Percentiles rank a stretch among this genome's conserved stretches.
These are phyloP conservation scores for Lycocerus yunnanus DNA, from an alignment of 2,888 invertebrate genomes.

Conservation along the genomic window DNA sequence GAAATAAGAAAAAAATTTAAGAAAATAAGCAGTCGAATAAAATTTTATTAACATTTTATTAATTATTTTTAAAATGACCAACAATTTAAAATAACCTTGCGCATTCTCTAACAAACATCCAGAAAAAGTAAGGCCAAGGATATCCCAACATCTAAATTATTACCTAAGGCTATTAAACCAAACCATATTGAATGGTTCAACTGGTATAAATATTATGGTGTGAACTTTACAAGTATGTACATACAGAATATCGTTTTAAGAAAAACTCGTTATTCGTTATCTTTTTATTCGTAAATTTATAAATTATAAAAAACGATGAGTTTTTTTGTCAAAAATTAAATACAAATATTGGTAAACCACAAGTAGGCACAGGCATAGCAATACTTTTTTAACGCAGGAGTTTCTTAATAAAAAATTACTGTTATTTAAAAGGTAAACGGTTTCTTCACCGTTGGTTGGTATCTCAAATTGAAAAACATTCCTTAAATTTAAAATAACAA, in stretches of 20 bases:
- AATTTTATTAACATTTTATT: background rate
- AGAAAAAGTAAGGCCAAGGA: conserved; percentile 2
- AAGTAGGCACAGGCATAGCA: background rate
- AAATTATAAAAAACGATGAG: background rate
- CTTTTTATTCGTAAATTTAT: background rate
- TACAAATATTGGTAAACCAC: background rate
- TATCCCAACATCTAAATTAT: background rate
- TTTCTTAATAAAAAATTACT: background rate
- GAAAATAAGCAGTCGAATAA: background rate
- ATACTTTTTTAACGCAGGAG: background rate
- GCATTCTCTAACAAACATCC: background rate
- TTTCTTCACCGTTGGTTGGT: background rate
- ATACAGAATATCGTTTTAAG: background rate
- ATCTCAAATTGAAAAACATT: background rate
- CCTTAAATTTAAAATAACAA: background rate
- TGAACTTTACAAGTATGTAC: background rate
- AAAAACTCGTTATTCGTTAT: background rate
- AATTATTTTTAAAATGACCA: background rate
- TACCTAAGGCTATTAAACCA: background rate
- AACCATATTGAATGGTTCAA: background rate
- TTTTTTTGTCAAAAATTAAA: background rate
- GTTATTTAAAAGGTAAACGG: background rate
- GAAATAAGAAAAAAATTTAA: background rate
- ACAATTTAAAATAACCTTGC: background rate
- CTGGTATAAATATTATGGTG: background rate